A percentile compares a stretch with the other conserved stretches of the same genome.
Conservation (phyloP, 2,888 invertebrate species). For the Nysson spinosus region DNA sequence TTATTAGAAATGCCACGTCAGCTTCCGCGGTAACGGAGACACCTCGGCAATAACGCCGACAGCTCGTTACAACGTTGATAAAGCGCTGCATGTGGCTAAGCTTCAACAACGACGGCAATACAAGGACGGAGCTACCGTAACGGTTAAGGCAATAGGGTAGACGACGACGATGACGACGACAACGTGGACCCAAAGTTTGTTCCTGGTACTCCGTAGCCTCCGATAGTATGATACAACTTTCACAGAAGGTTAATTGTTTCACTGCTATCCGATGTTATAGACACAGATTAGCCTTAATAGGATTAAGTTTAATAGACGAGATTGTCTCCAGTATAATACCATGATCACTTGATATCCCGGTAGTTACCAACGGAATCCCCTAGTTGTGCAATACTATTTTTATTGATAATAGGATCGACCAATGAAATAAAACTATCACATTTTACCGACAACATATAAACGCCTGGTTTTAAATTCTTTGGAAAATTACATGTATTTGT, state of each 20-base stretch:
- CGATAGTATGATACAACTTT: constrained; percentile 10
- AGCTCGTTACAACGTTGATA: constrained; percentile 77
- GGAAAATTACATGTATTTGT: too few species aligned
- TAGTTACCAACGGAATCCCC: too few species aligned
- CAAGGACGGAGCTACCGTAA: constrained; percentile 4
- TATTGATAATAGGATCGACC: too few species aligned
- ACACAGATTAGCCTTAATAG: constrained; percentile 40
- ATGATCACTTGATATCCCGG: too few species aligned
- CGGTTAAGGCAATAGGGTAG: constrained; percentile 1
- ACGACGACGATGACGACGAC: constrained; percentile 12
- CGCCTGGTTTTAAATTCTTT: too few species aligned
- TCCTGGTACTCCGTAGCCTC: constrained; percentile 5
- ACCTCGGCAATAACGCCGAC: constrained; percentile 74
- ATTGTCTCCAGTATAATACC: too few species aligned
- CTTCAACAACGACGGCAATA: constrained; percentile 30
- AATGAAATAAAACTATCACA: too few species aligned
- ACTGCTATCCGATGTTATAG: constrained; percentile 31
- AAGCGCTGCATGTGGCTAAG: constrained; percentile 65
- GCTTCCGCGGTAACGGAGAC: constrained; percentile 71
- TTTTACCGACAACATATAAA: too few species aligned
- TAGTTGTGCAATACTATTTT: too few species aligned
- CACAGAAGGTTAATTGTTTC: background rate
- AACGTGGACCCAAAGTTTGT: constrained; percentile 34
- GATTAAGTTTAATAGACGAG: constrained; percentile 41
- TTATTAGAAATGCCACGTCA: constrained; percentile 75